Evolutionary conservation across 2,888 invertebrate genomes (phyloP).

Genomic region (Perizoma flavofasciatum): DNA sequence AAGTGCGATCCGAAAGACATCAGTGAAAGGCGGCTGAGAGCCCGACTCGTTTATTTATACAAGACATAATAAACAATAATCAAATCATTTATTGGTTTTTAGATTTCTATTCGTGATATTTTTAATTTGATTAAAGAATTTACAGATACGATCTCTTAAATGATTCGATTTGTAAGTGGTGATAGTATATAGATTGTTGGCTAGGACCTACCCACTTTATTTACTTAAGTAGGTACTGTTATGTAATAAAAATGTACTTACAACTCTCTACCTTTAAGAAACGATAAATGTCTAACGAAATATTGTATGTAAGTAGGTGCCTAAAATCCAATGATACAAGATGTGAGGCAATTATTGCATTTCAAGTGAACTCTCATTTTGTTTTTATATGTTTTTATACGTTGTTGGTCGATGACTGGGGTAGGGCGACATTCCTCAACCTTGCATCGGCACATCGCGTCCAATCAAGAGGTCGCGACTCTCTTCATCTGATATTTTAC

Average conservation of each 20-base stretch:
- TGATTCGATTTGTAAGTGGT: too few species aligned
- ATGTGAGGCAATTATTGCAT: neutral
- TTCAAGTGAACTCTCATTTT: neutral
- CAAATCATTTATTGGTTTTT: conserved; percentile 72
- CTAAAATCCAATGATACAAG: neutral
- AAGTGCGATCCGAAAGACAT: conserved; percentile 73
- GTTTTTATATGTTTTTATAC: neutral
- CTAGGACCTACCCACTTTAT: too few species aligned
- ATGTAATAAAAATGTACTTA: too few species aligned
- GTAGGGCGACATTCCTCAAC: conserved; percentile 44
- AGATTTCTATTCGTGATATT: conserved; percentile 66
- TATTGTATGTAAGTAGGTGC: too few species aligned
- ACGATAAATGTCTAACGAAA: too few species aligned
- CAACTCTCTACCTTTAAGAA: too few species aligned
- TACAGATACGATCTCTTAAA: conserved; percentile 47
- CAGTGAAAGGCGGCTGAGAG: conserved; percentile 69
- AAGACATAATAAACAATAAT: conserved; percentile 74
- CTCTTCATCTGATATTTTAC: conserved; percentile 59
- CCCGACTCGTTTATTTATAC: conserved; percentile 51
- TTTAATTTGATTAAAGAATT: conserved; percentile 61
- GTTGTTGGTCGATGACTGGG: conserved; percentile 4
- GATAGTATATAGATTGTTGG: too few species aligned
- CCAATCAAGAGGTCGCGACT: conserved; percentile 67
- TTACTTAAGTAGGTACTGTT: too few species aligned
- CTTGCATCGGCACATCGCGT: conserved; percentile 46